Evolutionary conservation across 2,888 invertebrate genomes (phyloP).

Genomic region (Anaspis maculata): DNA sequence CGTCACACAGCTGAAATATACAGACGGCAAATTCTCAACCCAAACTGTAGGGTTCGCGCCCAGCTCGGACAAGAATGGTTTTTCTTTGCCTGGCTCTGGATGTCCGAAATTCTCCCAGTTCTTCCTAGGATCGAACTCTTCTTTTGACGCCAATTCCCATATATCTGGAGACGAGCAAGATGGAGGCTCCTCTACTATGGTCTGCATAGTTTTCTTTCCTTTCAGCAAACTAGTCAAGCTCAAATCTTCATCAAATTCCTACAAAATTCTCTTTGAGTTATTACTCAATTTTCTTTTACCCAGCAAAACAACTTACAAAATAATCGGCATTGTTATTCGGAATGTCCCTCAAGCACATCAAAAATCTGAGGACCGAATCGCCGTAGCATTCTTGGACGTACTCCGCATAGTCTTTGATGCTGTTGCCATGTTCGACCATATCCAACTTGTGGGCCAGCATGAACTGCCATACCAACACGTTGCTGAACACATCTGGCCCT

Average conservation of each 20-base stretch:
- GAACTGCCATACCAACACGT: slow-evolving; percentile 34
- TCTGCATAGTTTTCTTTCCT: no score
- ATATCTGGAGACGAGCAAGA: no score
- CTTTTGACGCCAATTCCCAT: slow-evolving; percentile 32
- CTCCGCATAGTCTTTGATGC: slow-evolving; percentile 24
- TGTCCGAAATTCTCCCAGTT: slow-evolving; percentile 38
- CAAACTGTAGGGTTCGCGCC: slow-evolving; percentile 29
- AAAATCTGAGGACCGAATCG: slow-evolving; percentile 23
- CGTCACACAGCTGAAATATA: no score
- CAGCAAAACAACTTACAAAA: slow-evolving; percentile 1
- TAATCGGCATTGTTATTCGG: slow-evolving; percentile 22
- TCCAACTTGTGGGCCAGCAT: slow-evolving; percentile 27
- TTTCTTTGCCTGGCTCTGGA: slow-evolving; percentile 32
- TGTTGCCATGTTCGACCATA: slow-evolving; percentile 24
- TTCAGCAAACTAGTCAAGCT: no score
- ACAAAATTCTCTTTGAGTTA: background rate
- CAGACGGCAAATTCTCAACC: slow-evolving; percentile 31
- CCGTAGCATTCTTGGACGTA: slow-evolving; percentile 19
- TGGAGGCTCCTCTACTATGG: no score
- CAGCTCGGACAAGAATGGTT: slow-evolving; percentile 36
- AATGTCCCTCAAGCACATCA: slow-evolving; percentile 23
- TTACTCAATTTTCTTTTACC: background rate
- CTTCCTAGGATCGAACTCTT: slow-evolving; percentile 23
- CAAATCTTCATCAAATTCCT: no score
- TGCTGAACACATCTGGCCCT: slow-evolving; percentile 29